Evolutionary conservation across 1,140 invertebrate genomes (phyloP), one percentile per base, ranked within the genome.

Genomic region (Ptiloglossa arizonensis): DNA sequence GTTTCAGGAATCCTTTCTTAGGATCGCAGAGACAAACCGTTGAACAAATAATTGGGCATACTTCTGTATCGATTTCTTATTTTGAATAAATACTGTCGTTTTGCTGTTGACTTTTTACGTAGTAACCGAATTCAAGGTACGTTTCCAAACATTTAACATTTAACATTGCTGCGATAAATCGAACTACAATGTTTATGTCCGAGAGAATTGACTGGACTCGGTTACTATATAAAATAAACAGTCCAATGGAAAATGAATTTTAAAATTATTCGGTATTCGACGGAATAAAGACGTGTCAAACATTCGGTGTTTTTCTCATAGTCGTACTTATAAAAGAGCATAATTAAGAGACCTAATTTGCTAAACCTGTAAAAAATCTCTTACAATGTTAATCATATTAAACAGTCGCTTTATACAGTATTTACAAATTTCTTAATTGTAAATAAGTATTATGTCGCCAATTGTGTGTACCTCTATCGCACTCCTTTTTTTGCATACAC

Each of bases 361-460:
- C 74, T 87, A 86, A 64, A 74, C 56, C 54, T 79, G 79, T 66
- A 82, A 85, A 83, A 88, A 80, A 70, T 85, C 80, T 85, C 77
- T 85, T 82, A 80, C 67, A 72, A 75, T 41, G 67, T 79, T 85
- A 85, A 80, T 38, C 85, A 87, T 91, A 90, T 87, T 79, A 87
- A 91, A 90, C 89, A 91, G 80, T 85, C 81, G 60, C 90, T 91
- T 91, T 91, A 88, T 91, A 91, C 90, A 91, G 75, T 91, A 91
- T 91, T 87, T 91, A 91, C 90, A 91, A 82, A 80, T 81, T 80
- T 67, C 85, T 86, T 89, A 86, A 85, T 77, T 85, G 72, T 79
- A 85, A 82, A 60, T 76, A 75, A 69, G 59, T 83, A 73, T 85
- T 69, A 48, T 82, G 68, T 77, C 46, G 82, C 67, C 69, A 62